phyloP scores from a whole-genome alignment of 2,888 invertebrate species.

The Thumatha senex region DNA sequence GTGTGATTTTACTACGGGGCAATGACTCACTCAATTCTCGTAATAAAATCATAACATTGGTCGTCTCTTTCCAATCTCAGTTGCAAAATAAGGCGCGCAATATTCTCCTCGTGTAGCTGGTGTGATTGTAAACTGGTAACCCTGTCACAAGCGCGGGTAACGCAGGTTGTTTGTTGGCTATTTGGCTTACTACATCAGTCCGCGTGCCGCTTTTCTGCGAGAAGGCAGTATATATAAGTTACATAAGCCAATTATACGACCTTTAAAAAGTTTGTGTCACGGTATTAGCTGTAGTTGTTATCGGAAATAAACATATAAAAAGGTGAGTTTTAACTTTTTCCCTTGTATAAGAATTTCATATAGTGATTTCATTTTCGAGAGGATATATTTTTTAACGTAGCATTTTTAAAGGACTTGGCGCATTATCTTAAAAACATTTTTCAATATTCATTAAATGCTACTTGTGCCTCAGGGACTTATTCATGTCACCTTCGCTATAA shows the following conservation, averaged over 20 bases:
- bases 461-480: too few relatives aligned
- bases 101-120: conserved; percentile 19
- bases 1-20: conserved; percentile 34
- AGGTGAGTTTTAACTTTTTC: conserved; percentile 25
- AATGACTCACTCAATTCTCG: conserved; percentile 39
- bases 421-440: too few relatives aligned
- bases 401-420: too few relatives aligned
- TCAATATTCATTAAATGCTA: too few relatives aligned
- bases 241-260: conserved; percentile 19
- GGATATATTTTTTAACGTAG: too few relatives aligned
- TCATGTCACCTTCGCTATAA: background rate
- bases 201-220: conserved; percentile 29
- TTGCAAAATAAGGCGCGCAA: conserved; percentile 11
- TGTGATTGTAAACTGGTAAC: conserved; percentile 27
- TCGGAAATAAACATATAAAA: conserved; percentile 11
- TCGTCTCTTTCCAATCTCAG: conserved; percentile 16
- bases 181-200: conserved; percentile 26
- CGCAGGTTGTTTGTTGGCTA: conserved; percentile 14
- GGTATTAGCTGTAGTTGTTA: conserved; percentile 9
- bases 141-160: conserved; percentile 23
- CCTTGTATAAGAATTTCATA: conserved; percentile 10
- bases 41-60: conserved; percentile 34
- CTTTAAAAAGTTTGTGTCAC: conserved; percentile 25
- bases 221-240: conserved; percentile 16
- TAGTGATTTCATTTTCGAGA: background rate